These are phyloP conservation scores for Choristoneura fumiferana DNA, from an alignment of 1,140 invertebrate species.

Conservation along the genomic window DNA sequence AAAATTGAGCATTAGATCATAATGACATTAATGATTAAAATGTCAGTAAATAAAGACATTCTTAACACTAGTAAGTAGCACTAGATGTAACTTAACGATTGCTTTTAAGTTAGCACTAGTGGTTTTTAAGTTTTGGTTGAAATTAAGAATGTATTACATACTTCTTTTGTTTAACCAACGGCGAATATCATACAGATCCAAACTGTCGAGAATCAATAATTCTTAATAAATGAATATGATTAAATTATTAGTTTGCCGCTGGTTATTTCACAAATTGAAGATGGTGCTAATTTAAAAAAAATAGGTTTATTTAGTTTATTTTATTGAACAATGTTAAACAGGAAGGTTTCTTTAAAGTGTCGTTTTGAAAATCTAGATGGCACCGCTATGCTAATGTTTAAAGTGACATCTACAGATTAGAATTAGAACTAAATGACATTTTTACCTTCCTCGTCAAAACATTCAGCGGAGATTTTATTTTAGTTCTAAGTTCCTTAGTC, in stretches of 20 bases:
- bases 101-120: too few relatives aligned
- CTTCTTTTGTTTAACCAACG: too few relatives aligned
- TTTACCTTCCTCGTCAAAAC: not conserved
- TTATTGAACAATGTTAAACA: too few relatives aligned
- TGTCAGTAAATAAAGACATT: constrained; percentile 4
- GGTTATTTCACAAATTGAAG: constrained; percentile 21
- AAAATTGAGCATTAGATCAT: not conserved
- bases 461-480: constrained; percentile 14
- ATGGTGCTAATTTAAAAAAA: constrained; percentile 48
- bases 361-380: too few relatives aligned
- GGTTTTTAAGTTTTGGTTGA: not conserved
- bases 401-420: too few relatives aligned
- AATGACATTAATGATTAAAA: not conserved
- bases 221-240: too few relatives aligned
- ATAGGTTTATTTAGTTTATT: constrained; percentile 31
- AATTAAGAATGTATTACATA: too few relatives aligned
- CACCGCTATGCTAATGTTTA: too few relatives aligned
- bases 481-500: constrained; percentile 5
- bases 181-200: too few relatives aligned
- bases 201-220: too few relatives aligned
- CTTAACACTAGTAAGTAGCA: not conserved
- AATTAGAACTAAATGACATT: not conserved
- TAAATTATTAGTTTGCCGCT: not conserved
- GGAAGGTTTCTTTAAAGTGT: too few relatives aligned
- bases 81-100: not conserved